phyloP scores from a whole-genome alignment of 2,888 invertebrate genomes.

The Polydrusus cervinus region DNA sequence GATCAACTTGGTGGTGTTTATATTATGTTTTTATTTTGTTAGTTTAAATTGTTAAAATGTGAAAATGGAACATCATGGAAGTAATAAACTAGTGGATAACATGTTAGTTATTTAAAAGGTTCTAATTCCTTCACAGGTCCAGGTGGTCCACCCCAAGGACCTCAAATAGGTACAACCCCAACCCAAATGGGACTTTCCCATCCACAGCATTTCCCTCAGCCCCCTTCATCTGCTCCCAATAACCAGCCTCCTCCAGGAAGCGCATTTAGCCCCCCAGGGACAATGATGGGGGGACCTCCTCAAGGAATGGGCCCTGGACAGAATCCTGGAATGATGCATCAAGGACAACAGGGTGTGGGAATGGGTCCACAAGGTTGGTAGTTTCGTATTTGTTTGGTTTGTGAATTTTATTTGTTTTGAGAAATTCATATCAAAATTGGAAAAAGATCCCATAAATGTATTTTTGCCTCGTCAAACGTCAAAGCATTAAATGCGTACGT shows the following conservation, averaged over 20 bases:
- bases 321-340: constrained; percentile 42
- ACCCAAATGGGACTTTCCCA: constrained; percentile 56
- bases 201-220: constrained; percentile 55
- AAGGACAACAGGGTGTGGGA: constrained; percentile 21
- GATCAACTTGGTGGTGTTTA: too few species aligned
- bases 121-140: constrained; percentile 52
- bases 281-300: constrained; percentile 59
- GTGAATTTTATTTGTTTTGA: too few species aligned
- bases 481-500: too few species aligned
- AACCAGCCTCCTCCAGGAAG: constrained; percentile 54
- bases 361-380: background rate
- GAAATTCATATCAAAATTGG: background rate
- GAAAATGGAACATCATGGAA: too few species aligned
- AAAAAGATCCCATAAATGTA: too few species aligned
- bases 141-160: constrained; percentile 59
- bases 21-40: too few species aligned
- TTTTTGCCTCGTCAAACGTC: too few species aligned
- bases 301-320: constrained; percentile 35
- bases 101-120: too few species aligned
- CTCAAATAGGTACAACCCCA: constrained; percentile 26
- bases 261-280: constrained; percentile 55
- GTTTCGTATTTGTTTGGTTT: background rate
- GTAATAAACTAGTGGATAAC: too few species aligned
- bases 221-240: constrained; percentile 56
- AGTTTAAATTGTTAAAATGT: too few species aligned